Conservation (phyloP, 2,888 invertebrate species). For the Pherbina coryleti region DNA sequence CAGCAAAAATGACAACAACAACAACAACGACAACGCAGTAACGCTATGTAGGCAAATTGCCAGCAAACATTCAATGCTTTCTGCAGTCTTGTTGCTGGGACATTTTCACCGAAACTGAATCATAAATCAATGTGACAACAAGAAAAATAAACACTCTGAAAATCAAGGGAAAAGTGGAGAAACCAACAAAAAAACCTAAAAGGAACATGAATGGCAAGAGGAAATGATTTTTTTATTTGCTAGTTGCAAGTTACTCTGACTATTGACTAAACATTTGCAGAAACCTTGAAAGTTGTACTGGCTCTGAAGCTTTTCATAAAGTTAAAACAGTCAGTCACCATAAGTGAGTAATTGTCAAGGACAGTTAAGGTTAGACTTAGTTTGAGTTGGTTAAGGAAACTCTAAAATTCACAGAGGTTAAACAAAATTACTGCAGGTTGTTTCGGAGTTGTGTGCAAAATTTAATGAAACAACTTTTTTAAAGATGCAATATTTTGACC, state of each 20-base stretch:
- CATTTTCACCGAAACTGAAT: slow-evolving; percentile 18
- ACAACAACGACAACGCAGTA: slow-evolving; percentile 21
- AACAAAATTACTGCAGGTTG: neutral
- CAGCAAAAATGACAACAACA: slow-evolving; percentile 8
- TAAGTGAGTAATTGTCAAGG: neutral
- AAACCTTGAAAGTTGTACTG: neutral
- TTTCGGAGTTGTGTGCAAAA: no score
- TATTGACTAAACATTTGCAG: neutral
- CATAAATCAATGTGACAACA: slow-evolving; percentile 40
- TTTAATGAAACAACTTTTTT: no score
- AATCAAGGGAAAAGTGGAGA: neutral
- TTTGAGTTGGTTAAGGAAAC: no score
- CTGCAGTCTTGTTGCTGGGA: slow-evolving; percentile 6
- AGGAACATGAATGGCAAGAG: neutral
- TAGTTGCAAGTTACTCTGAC: neutral
- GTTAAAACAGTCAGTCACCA: neutral
- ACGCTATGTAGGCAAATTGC: slow-evolving; percentile 43
- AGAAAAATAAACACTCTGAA: neutral
- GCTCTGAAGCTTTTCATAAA: neutral
- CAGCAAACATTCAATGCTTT: slow-evolving; percentile 31
- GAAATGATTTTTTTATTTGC: neutral
- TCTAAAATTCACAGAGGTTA: neutral
- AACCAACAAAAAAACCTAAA: neutral
- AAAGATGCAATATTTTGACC: no score
- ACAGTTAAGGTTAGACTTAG: no score